Evolutionary conservation across 2,888 invertebrate genomes (phyloP), one percentile per base, ranked within the genome.

Genomic region (Metellina segmentata): DNA sequence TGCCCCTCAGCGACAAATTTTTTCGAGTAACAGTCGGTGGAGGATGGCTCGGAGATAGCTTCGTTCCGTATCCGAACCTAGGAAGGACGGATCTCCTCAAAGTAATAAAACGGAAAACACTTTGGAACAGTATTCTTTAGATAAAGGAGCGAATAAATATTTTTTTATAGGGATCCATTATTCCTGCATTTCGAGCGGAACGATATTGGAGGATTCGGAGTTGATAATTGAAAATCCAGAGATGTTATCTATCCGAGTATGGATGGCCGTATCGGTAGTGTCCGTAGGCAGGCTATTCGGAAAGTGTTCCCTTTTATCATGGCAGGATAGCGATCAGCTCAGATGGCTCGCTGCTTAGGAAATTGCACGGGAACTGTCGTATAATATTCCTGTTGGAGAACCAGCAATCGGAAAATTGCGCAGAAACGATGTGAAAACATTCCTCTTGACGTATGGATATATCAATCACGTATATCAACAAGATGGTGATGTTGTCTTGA

Each of bases 1-100:
- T 88, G 87, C 87, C 91, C 83, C 69, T 53, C 71, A 82, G 91
- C 87, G 83, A 83, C 82, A 78, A 72, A 83, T 83, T 71, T 87
- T 83, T 79, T 88, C 75, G 61, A 83, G 74, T 53, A 74, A 81
- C 72, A 49, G 19, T 75, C 61, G 81, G 75, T 81, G 53, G 72
- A 69, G 75, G 19, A 61, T 69, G 81, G 75, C 53, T 81, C 49
- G 34, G 74, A 61, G 53, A 53, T 79, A 34, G 79, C 79, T 20
- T 79, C 78, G 19, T 20, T 78, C 71, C 34, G 72, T 72, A 20
- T n/a, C 34, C 20, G 79, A 87, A 87, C 79, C 71, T 71, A 87
- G 87, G 70, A 87, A 87, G 71, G 82, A 71, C 72, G 70, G 81
- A 52, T 9, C 53, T 69, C 34, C 81, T 53, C 61, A 75, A 7